Conservation (phyloP, 2,888 invertebrate genomes). For the Drosophila borborema region DNA sequence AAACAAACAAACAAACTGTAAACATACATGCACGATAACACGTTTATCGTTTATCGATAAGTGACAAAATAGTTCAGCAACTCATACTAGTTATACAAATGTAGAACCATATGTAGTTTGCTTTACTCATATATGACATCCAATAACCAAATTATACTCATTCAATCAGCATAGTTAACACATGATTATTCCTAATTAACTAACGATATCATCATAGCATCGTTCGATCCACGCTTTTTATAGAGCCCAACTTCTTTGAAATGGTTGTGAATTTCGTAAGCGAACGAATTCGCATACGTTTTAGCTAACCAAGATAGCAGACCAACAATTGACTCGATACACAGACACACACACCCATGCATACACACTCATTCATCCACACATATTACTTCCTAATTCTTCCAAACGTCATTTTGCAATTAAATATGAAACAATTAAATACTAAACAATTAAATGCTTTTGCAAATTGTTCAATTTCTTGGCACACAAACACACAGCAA, state of each 20-base stretch:
- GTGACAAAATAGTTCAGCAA: neutral
- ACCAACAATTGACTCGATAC: slow-evolving; percentile 38
- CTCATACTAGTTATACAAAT: slow-evolving; percentile 8
- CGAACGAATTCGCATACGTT: slow-evolving; percentile 25
- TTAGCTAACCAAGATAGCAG: slow-evolving; percentile 45
- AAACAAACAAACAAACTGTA: slow-evolving; percentile 22
- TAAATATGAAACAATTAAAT: neutral
- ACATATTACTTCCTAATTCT: slow-evolving; percentile 17
- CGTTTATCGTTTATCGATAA: slow-evolving; percentile 12
- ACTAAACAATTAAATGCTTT: neutral
- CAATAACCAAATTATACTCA: slow-evolving; percentile 12
- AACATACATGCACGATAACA: slow-evolving; percentile 22
- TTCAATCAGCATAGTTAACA: slow-evolving; percentile 16
- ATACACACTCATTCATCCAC: neutral
- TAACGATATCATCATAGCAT: neutral
- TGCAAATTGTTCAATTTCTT: neutral
- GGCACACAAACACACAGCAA: neutral
- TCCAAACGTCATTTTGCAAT: slow-evolving; percentile 1
- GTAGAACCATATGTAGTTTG: neutral
- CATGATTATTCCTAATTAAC: slow-evolving; percentile 4
- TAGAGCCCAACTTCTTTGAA: slow-evolving; percentile 50
- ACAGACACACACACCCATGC: neutral
- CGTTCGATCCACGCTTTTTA: slow-evolving; percentile 10
- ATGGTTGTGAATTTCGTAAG: slow-evolving; percentile 62
- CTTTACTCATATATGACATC: slow-evolving; percentile 12